These are phyloP conservation scores for Petrocephalus schoutedeni DNA, from an alignment of 2,797 vertebrate species.

Conservation along the genomic window DNA sequence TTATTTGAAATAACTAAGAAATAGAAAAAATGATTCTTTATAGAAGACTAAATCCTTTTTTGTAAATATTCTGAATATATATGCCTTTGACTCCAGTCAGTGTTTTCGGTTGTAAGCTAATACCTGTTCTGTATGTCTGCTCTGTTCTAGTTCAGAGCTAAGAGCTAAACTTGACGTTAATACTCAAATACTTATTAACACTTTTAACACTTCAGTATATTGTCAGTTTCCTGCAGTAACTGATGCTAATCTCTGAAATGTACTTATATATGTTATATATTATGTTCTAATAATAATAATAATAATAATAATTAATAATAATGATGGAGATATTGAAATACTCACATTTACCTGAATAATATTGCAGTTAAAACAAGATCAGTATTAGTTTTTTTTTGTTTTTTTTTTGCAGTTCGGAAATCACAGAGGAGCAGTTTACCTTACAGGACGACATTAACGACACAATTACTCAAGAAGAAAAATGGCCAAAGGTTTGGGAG, in stretches of 20 bases:
- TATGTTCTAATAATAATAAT: too few species aligned
- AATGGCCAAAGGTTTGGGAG: conserved; percentile 29
- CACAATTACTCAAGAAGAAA: neutral
- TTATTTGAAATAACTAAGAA: neutral
- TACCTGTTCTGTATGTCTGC: neutral
- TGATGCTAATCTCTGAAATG: neutral
- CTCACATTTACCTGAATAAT: neutral
- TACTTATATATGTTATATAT: neutral
- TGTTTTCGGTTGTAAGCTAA: neutral
- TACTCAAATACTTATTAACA: neutral
- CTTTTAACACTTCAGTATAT: neutral
- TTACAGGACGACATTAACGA: neutral
- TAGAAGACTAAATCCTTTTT: neutral
- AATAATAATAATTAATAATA: neutral
- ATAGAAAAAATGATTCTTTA: too few species aligned
- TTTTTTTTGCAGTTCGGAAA: neutral
- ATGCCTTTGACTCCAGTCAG: neutral
- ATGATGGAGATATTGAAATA: neutral
- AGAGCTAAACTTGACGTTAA: neutral
- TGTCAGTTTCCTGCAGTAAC: neutral
- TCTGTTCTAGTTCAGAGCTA: neutral
- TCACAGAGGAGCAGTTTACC: neutral
- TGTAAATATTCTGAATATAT: too few species aligned
- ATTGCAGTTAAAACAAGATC: neutral
- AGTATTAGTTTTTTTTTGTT: neutral